phyloP scores from a whole-genome alignment of 2,113 vertebrate species.

The Pitta sordida region DNA sequence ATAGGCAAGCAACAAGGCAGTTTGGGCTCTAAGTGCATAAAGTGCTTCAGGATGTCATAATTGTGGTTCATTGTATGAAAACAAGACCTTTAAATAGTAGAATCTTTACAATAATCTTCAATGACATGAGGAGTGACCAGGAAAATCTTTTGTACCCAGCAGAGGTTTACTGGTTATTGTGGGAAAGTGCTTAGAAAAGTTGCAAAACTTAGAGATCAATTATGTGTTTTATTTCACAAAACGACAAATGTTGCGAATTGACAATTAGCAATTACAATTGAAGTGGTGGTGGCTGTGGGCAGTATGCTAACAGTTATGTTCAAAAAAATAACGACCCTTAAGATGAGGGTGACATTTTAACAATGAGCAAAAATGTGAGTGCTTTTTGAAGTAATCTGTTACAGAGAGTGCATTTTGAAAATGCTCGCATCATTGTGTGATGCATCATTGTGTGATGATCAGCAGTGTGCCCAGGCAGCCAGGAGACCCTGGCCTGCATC shows the following conservation, averaged over 20 bases:
- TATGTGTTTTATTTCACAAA: background rate
- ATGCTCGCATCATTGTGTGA: background rate
- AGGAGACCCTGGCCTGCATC: no score
- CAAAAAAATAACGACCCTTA: background rate
- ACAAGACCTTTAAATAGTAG: background rate
- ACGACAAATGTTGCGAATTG: background rate
- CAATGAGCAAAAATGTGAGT: background rate
- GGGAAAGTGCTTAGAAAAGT: background rate
- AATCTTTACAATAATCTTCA: background rate
- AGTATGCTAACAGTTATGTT: background rate
- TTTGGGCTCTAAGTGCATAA: background rate
- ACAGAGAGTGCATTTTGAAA: background rate
- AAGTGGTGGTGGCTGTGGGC: background rate
- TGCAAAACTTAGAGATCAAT: background rate
- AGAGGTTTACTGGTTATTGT: background rate
- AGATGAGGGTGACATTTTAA: background rate
- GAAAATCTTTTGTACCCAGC: background rate
- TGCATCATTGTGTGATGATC: no score
- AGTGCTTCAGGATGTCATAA: background rate
- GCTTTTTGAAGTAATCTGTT: background rate
- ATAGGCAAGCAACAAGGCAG: background rate
- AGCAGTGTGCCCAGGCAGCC: no score
- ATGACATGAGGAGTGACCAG: background rate
- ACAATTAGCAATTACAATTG: no score
- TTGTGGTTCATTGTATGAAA: background rate